phyloP scores from a whole-genome alignment of 2,797 vertebrate genomes.

The Darevskia nairensis region DNA sequence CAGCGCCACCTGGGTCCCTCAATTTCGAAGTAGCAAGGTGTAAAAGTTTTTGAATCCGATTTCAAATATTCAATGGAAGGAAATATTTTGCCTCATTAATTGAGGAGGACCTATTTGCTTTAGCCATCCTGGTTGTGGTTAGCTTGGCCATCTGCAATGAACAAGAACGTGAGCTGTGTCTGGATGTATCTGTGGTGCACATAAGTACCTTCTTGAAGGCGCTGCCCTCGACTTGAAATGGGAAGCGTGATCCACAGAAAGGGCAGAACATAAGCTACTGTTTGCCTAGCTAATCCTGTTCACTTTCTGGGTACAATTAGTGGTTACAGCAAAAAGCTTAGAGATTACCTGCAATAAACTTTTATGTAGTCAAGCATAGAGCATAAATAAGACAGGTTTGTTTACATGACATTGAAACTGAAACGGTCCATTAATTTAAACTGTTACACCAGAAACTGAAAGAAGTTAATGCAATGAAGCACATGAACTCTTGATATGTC shows the following conservation, averaged over 20 bases:
- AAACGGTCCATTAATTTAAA: conserved; percentile 32
- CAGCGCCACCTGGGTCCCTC: too few species aligned
- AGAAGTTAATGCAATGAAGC: conserved; percentile 12
- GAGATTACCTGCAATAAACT: conserved; percentile 15
- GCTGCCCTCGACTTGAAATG: neutral
- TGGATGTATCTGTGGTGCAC: neutral
- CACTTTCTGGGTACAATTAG: conserved; percentile 33
- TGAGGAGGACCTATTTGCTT: neutral
- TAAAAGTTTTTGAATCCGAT: neutral
- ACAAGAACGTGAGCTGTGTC: neutral
- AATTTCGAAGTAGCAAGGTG: neutral
- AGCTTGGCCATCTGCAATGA: neutral
- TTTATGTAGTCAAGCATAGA: neutral
- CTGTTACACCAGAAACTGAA: neutral
- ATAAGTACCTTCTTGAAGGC: neutral
- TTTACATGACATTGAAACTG: conserved; percentile 10
- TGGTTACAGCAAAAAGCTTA: conserved; percentile 10
- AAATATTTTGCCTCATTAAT: neutral
- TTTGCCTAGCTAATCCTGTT: conserved; percentile 23
- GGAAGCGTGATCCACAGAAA: neutral
- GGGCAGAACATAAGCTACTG: neutral
- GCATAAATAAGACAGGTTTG: conserved; percentile 1
- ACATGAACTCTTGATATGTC: fast-evolving
- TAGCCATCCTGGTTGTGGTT: neutral
- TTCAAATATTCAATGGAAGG: neutral